Percentiles rank a stretch among this genome's conserved stretches.
Conservation (phyloP, 37 sponge, comb jelly and placozoan species). For the Mnemiopsis leidyi region DNA sequence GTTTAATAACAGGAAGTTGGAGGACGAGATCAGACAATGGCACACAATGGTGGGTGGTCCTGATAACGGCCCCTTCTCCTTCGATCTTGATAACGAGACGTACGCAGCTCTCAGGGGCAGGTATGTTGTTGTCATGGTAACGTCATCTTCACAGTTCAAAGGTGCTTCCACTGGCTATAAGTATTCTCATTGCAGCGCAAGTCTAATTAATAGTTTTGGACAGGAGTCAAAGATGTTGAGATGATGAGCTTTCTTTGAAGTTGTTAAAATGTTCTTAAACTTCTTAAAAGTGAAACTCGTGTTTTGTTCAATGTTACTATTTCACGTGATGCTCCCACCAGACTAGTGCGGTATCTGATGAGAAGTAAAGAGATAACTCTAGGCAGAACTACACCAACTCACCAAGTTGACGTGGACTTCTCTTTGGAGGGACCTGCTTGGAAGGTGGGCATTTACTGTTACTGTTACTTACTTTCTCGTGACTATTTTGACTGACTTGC, state of each 20-base stretch:
- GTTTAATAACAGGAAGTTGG: slow-evolving; percentile 46
- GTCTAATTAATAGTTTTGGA: too few species aligned
- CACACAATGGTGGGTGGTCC: slow-evolving; percentile 64
- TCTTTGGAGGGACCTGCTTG: slow-evolving; percentile 44
- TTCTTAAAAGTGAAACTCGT: too few species aligned
- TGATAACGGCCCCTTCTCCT: slow-evolving; percentile 59
- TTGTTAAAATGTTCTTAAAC: too few species aligned
- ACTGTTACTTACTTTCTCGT: too few species aligned
- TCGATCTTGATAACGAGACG: slow-evolving; percentile 57
- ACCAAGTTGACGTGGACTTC: slow-evolving; percentile 53
- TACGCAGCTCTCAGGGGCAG: slow-evolving; percentile 40
- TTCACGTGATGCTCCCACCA: too few species aligned
- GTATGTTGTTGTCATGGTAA: neutral
- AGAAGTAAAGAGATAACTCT: slow-evolving; percentile 47
- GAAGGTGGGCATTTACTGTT: slow-evolving; percentile 19
- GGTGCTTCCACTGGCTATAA: too few species aligned
- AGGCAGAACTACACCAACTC: slow-evolving; percentile 15
- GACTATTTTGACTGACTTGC: too few species aligned
- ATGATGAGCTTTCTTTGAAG: too few species aligned
- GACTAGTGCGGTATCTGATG: slow-evolving; percentile 26
- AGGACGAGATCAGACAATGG: slow-evolving; percentile 56
- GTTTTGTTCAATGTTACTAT: too few species aligned
- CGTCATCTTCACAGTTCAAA: too few species aligned
- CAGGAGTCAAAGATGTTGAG: too few species aligned
- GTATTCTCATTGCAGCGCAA: too few species aligned